Conservation (phyloP, 2,797 vertebrate species). For the Pterois miles region DNA sequence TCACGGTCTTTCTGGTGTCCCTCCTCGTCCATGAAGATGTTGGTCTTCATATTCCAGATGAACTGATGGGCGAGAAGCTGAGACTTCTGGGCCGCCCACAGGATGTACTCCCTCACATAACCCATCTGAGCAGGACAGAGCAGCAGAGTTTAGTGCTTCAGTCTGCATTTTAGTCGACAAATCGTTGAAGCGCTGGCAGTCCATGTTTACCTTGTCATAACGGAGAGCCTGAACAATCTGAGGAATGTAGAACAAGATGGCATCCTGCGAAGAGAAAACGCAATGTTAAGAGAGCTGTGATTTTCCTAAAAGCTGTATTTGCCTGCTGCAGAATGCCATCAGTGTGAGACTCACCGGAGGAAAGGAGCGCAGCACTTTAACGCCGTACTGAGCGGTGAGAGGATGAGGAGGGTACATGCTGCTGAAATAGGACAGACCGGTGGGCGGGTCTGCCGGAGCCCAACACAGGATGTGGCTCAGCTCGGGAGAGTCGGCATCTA, state of each 20-base stretch:
- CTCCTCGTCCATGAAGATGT: conserved; percentile 96
- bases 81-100: conserved; percentile 96
- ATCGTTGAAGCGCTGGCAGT: background rate
- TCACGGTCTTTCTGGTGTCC: conserved; percentile 96
- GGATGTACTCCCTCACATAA: conserved; percentile 96
- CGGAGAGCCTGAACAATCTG: conserved; percentile 98
- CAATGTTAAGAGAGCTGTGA: background rate
- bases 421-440: conserved; percentile 96
- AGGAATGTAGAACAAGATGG: conserved; percentile 98
- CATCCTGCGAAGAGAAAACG: conserved; percentile 83
- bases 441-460: conserved; percentile 95
- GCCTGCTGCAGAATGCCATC: too few species aligned
- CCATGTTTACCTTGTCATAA: conserved; percentile 92
- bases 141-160: background rate
- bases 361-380: conserved; percentile 96
- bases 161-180: background rate
- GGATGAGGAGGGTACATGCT: conserved; percentile 98
- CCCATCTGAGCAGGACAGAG: conserved; percentile 88
- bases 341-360: conserved; percentile 86
- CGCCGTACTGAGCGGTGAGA: conserved; percentile 95
- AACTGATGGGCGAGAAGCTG: conserved; percentile 98
- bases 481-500: conserved; percentile 96
- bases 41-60: conserved; percentile 99
- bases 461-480: conserved; percentile 96
- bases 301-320: background rate